Conservation (phyloP, 2,797 vertebrate species). For the Sebastes nivosus region DNA sequence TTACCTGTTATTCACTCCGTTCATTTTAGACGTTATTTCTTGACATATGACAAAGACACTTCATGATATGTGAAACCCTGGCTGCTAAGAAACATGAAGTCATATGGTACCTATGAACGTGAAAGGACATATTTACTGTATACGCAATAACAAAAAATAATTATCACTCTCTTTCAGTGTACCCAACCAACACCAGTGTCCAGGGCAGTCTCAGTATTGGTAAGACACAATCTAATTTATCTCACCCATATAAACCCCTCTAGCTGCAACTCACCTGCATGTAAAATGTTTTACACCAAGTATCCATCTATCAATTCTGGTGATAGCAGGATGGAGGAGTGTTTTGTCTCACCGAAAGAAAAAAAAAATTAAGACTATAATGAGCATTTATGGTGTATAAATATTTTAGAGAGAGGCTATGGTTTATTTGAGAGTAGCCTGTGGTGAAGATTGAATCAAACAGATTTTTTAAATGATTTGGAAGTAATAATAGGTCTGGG, state of each 20-base stretch:
- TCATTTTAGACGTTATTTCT: background rate
- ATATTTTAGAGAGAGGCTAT: constrained; percentile 8
- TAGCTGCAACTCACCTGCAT: too few species aligned
- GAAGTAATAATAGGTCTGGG: background rate
- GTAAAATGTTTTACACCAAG: background rate
- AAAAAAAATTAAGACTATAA: background rate
- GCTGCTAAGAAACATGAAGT: background rate
- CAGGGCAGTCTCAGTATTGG: background rate
- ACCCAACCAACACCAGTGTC: background rate
- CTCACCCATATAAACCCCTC: background rate
- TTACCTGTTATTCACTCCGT: background rate
- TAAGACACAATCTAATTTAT: background rate
- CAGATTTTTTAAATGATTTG: constrained; percentile 17
- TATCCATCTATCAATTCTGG: background rate
- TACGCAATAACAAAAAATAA: background rate
- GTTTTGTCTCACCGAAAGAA: background rate
- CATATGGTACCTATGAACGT: background rate
- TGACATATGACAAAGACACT: too few species aligned
- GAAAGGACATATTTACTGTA: background rate
- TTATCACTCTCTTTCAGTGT: background rate
- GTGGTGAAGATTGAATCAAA: background rate
- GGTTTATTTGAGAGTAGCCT: background rate
- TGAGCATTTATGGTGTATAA: background rate
- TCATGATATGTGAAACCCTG: background rate
- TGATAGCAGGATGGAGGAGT: background rate